Evolutionary conservation across 2,888 invertebrate genomes (phyloP).

Genomic region (Carterocephalus palaemon): DNA sequence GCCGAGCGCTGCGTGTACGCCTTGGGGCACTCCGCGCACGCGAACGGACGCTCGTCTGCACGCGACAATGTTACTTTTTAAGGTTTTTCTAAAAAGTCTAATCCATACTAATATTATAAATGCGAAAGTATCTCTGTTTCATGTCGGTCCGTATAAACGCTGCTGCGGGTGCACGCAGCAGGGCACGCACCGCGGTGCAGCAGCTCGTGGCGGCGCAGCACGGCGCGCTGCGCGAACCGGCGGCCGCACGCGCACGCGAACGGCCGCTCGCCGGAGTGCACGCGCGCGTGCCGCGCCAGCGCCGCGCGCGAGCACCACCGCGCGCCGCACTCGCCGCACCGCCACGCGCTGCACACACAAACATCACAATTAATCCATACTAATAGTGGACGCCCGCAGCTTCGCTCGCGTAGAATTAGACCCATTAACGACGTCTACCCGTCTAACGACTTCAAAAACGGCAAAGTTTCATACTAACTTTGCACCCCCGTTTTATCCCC

Average conservation of each 20-base stretch:
- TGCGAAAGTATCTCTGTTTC: too few relatives aligned
- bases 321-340: conserved; percentile 77
- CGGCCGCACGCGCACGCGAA: conserved; percentile 51
- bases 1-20: conserved; percentile 86
- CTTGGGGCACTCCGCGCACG: conserved; percentile 81
- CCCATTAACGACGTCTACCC: too few relatives aligned
- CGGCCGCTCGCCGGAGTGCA: conserved; percentile 81
- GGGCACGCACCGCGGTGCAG: conserved; percentile 43
- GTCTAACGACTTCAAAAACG: too few relatives aligned
- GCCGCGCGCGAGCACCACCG: conserved; percentile 83
- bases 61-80: background rate
- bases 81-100: too few relatives aligned
- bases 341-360: conserved; percentile 2
- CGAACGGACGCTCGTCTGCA: conserved; percentile 81
- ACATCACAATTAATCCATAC: conserved; percentile 1
- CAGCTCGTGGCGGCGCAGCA: conserved; percentile 81
- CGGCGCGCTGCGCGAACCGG: conserved; percentile 85
- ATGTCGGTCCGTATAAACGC: background rate
- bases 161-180: background rate
- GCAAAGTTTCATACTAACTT: too few relatives aligned
- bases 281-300: conserved; percentile 83
- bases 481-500: too few relatives aligned
- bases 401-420: too few relatives aligned
- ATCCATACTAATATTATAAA: too few relatives aligned
- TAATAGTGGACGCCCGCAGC: background rate